phyloP scores from a whole-genome alignment of 2,113 vertebrate species.

The Microcebus lehilahytsara region DNA sequence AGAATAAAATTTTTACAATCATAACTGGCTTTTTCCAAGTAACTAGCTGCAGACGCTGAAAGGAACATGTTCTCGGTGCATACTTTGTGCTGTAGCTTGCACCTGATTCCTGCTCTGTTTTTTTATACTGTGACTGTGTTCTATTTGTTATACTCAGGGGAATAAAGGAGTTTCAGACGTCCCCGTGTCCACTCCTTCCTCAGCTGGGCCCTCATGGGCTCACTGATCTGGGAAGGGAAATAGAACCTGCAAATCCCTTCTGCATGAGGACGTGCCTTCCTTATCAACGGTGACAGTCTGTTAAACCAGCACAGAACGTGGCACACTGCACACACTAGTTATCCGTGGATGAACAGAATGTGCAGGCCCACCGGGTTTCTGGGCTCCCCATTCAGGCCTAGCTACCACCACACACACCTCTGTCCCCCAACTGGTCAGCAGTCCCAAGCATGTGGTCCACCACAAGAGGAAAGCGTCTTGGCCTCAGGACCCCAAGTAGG shows the following conservation, averaged over 20 bases:
- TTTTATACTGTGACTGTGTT: slow-evolving; percentile 86
- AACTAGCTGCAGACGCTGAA: slow-evolving; percentile 74
- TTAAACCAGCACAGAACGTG: not conserved
- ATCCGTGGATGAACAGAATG: not conserved
- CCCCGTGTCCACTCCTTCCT: slow-evolving; percentile 46
- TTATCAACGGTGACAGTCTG: not conserved
- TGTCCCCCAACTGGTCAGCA: no score
- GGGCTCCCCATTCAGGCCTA: not conserved
- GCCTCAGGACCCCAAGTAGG: not conserved
- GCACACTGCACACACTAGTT: not conserved
- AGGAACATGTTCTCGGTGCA: slow-evolving; percentile 50
- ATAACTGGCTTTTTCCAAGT: slow-evolving; percentile 78
- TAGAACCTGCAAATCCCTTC: not conserved
- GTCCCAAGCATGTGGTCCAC: not conserved
- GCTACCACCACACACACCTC: not conserved
- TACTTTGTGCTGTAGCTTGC: slow-evolving; percentile 78
- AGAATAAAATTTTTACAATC: slow-evolving; percentile 83
- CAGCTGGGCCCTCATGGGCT: not conserved
- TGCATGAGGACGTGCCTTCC: not conserved
- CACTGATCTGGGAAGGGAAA: not conserved
- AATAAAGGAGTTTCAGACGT: slow-evolving; percentile 87
- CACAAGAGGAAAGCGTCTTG: not conserved
- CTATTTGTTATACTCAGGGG: slow-evolving; percentile 88
- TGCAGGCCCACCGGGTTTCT: not conserved
- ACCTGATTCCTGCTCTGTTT: slow-evolving; percentile 72